Base-by-base conservation (phyloP, 2,113 vertebrate genomes). In the Condylura cristata region DNA sequence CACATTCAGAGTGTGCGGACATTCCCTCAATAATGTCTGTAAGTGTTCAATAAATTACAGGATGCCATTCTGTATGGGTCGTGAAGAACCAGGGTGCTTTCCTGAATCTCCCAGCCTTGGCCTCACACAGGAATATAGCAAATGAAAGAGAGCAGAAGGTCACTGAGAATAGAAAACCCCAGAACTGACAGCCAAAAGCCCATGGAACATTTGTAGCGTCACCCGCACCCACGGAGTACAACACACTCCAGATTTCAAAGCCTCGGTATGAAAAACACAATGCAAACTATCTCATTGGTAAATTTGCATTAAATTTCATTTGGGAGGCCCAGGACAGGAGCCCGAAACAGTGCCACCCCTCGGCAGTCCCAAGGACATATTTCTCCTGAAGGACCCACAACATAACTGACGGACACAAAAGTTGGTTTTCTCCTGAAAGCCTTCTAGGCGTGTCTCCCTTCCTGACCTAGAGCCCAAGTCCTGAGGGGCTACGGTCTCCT, bases 251-350 rank as follows among this genome's bases (percentile, higher is more conserved):
- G 34, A 79, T 39, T 84, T 66, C 8, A 34, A 83, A 74, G 60
- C 1, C 56, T 56, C 37, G 9, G 9, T 13, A 41, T 66, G 34
- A 30, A 28, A 37, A 39, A 72, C 58, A 37, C 3, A 39, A 32
- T 30, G 3, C 14, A 66, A 92, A 74, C 76, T 39, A 61, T 2
- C 6, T 39, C 39, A 14, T 56, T 28, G 10, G 24, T 48, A 41
- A 79, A 66, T 72, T 56, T 66, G 82, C 30, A 71, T 20, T 78
- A 17, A 90, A 58, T 92, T 72, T 34, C n/a, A 95, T 61, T 82
- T 74, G 30, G 11, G 48, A 41, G 22, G 51, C 76, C 22, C 3
- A 4, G 3, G 48, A 2, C 4, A 4, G 28, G 58, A 10, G 12
- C 13, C 53, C 37, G 56, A 53, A 32, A 48, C 14, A 58, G 39